phyloP scores from a whole-genome alignment of 2,888 invertebrate species.

The Nudaria mundana region DNA sequence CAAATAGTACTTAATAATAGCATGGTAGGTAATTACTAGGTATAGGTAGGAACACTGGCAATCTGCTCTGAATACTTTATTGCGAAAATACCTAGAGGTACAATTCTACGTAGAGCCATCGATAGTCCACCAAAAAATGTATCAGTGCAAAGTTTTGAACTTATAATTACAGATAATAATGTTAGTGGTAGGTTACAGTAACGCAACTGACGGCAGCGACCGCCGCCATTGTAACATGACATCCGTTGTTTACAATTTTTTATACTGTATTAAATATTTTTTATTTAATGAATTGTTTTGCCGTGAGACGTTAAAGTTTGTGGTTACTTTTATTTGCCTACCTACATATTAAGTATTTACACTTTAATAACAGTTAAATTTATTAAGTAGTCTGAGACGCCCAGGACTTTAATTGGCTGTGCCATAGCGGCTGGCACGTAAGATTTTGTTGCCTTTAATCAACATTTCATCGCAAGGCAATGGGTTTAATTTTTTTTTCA shows the following conservation, averaged over 20 bases:
- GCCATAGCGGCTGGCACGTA: no score
- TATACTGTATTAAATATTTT: conserved; percentile 1
- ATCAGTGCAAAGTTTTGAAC: no score
- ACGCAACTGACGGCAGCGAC: conserved; percentile 51
- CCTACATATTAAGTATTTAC: no score
- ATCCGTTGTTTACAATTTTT: not conserved
- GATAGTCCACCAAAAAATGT: no score
- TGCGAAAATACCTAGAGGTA: no score
- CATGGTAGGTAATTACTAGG: not conserved
- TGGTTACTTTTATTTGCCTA: conserved; percentile 43
- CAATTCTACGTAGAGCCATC: no score
- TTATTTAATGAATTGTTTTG: conserved; percentile 52
- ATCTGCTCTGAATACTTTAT: conserved; percentile 15
- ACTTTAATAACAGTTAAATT: no score
- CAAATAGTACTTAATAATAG: not conserved
- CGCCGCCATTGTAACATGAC: conserved; percentile 21
- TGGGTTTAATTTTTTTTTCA: no score
- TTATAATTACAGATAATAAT: conserved; percentile 56
- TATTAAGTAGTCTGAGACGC: no score
- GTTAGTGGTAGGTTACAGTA: conserved; percentile 47
- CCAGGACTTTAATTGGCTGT: no score
- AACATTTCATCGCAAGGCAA: no score
- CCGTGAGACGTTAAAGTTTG: conserved; percentile 46
- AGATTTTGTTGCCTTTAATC: no score
- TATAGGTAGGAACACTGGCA: not conserved